phyloP scores from a whole-genome alignment of 2,113 vertebrate genomes.

The Elachura formosa region DNA sequence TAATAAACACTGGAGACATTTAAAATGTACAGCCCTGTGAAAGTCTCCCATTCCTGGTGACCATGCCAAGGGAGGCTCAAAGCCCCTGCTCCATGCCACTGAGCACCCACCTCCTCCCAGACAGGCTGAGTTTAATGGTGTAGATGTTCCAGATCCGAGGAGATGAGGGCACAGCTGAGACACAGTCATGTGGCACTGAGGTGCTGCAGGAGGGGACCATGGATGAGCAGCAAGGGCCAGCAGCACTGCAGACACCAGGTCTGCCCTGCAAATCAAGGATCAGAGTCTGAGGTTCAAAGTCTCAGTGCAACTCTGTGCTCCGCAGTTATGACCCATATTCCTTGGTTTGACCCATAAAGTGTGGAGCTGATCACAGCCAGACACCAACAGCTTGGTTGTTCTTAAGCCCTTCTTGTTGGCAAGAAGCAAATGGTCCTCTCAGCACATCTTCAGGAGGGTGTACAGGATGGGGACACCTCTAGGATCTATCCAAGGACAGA shows the following conservation, averaged over 20 bases:
- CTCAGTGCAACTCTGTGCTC: neutral
- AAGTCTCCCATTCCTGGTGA: neutral
- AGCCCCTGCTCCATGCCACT: neutral
- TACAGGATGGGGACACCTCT: neutral
- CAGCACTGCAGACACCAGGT: neutral
- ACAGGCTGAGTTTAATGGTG: neutral
- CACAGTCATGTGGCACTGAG: rapidly evolving
- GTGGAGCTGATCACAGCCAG: neutral
- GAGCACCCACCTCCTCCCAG: neutral
- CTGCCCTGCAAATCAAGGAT: neutral
- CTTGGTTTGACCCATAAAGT: neutral
- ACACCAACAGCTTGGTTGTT: neutral
- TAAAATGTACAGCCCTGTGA: neutral
- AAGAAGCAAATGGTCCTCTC: neutral
- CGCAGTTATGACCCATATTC: neutral
- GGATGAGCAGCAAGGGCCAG: neutral
- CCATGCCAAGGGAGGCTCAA: neutral
- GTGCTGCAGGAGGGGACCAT: neutral
- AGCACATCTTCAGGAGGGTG: neutral
- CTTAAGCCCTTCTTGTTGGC: neutral
- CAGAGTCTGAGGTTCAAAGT: neutral
- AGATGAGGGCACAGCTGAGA: neutral
- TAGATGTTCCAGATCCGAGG: neutral
- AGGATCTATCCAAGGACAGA: neutral
- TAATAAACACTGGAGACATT: neutral